These are phyloP conservation scores for Vimba vimba DNA, from an alignment of 2,113 vertebrate genomes.

Conservation along the genomic window DNA sequence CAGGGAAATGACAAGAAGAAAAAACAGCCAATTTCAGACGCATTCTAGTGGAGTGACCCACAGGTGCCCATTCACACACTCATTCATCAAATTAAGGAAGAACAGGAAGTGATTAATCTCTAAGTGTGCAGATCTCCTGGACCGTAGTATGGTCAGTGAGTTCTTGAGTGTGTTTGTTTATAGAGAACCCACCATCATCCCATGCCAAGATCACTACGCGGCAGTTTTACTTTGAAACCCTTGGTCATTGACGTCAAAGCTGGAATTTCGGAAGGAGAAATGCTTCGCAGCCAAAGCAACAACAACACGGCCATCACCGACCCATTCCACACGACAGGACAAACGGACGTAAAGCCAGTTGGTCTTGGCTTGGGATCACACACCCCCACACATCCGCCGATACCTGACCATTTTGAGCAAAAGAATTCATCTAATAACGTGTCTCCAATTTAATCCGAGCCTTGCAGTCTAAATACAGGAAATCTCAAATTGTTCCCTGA, in stretches of 20 bases:
- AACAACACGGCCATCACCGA: conserved; percentile 56
- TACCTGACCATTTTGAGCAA: conserved; percentile 49
- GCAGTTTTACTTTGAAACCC: conserved; percentile 48
- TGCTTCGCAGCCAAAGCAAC: conserved; percentile 59
- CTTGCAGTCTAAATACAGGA: conserved; percentile 58
- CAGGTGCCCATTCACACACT: conserved; percentile 32
- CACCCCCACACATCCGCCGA: conserved; percentile 33
- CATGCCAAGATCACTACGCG: conserved; percentile 56
- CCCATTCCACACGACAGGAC: conserved; percentile 48
- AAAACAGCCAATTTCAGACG: not conserved
- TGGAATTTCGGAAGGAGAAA: conserved; percentile 58
- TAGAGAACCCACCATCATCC: conserved; percentile 60
- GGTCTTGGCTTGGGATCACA: conserved; percentile 65
- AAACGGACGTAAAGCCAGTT: conserved; percentile 27
- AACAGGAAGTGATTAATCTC: not conserved
- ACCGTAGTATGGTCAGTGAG: conserved; percentile 18
- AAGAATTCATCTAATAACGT: conserved; percentile 42
- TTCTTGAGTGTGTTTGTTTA: conserved; percentile 63
- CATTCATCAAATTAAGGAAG: conserved; percentile 3
- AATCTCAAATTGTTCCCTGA: conserved; percentile 57
- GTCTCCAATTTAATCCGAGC: conserved; percentile 51
- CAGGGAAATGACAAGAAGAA: conserved; percentile 23
- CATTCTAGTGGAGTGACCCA: not conserved
- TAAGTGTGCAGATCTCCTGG: not conserved
- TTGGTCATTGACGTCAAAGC: conserved; percentile 62